phyloP scores from a whole-genome alignment of 1,140 invertebrate genomes.

The Drosophila teissieri region DNA sequence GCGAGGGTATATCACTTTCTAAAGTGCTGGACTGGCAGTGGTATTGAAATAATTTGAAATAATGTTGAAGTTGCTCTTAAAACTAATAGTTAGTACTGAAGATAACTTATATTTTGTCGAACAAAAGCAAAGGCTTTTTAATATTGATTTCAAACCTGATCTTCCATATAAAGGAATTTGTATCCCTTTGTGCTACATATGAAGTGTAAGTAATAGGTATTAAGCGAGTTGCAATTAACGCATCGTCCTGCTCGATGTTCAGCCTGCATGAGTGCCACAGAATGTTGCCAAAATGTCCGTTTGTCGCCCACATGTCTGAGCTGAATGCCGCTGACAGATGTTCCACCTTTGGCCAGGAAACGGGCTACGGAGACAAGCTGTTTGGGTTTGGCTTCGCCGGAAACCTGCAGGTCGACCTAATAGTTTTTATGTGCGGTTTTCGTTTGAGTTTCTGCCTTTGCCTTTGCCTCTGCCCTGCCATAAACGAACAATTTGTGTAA shows the following conservation, averaged over 20 bases:
- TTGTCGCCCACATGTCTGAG: slow-evolving; percentile 57
- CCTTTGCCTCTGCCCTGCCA: too few species aligned
- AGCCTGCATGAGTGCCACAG: slow-evolving; percentile 12
- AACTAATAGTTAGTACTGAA: neutral
- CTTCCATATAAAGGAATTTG: too few species aligned
- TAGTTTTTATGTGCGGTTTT: slow-evolving; percentile 57
- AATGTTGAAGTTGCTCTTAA: neutral
- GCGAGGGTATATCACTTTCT: slow-evolving; percentile 9
- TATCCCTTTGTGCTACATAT: too few species aligned
- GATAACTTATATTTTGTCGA: neutral
- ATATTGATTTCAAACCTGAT: too few species aligned
- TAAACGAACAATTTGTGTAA: slow-evolving; percentile 61
- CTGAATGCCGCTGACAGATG: slow-evolving; percentile 52
- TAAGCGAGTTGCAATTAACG: neutral
- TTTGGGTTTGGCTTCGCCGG: slow-evolving; percentile 13
- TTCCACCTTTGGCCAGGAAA: slow-evolving; percentile 43
- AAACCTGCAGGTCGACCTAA: slow-evolving; percentile 21
- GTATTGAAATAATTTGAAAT: too few species aligned
- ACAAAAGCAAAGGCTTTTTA: too few species aligned
- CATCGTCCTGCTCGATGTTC: too few species aligned
- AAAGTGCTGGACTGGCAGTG: too few species aligned
- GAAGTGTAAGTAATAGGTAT: neutral
- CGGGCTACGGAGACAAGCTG: slow-evolving; percentile 16
- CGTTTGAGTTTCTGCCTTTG: slow-evolving; percentile 20
- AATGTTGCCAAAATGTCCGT: slow-evolving; percentile 52